A percentile compares a stretch with the other conserved stretches of the same genome.
phyloP scores from a whole-genome alignment of 92 coral and sea anemone genomes.

The Zoanthus sociatus region DNA sequence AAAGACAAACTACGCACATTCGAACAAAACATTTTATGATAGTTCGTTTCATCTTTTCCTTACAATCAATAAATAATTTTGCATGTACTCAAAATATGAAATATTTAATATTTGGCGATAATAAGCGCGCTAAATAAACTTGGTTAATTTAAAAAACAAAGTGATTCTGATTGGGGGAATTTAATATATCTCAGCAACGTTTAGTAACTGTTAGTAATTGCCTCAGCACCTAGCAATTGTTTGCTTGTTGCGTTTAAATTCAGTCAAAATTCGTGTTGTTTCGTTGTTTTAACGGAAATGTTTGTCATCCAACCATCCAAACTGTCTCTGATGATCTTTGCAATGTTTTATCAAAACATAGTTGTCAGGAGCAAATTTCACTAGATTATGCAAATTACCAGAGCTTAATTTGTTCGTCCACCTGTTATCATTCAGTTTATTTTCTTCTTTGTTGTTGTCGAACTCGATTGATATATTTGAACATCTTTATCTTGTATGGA shows the following conservation, averaged over 20 bases:
- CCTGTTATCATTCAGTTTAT: not conserved
- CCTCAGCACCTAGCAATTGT: too few relatives aligned
- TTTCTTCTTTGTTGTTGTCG: not conserved
- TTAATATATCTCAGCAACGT: not conserved
- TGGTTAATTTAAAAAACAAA: not conserved
- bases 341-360: not conserved
- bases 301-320: not conserved
- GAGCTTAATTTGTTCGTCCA: not conserved
- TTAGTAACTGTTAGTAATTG: too few relatives aligned
- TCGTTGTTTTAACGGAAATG: not conserved
- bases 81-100: not conserved
- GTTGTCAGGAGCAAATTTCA: not conserved
- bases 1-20: not conserved
- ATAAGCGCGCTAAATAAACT: not conserved
- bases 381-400: conserved; percentile 3
- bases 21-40: not conserved
- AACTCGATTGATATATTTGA: too few relatives aligned
- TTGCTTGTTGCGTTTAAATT: not conserved
- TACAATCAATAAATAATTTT: not conserved
- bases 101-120: not conserved
- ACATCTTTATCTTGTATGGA: too few relatives aligned
- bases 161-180: not conserved
- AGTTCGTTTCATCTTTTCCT: conserved; percentile 13
- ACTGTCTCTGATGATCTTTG: not conserved
- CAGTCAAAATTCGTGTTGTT: not conserved